Percentiles rank a stretch among this genome's conserved stretches.
These are phyloP conservation scores for Synanthedon vespiformis DNA, from an alignment of 2,888 invertebrate genomes.

Conservation along the genomic window DNA sequence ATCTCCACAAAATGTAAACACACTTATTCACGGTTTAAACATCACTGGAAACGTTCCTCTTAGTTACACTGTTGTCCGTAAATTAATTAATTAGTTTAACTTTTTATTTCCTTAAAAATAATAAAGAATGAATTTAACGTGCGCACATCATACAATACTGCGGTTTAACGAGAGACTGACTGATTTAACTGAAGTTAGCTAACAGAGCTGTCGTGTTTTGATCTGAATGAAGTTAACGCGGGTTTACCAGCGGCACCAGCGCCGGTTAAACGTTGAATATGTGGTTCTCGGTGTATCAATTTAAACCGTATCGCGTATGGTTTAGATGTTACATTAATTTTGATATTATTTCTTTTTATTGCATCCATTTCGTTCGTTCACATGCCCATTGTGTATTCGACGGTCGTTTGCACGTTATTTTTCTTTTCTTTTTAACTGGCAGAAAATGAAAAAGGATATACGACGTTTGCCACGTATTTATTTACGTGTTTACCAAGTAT, in stretches of 20 bases:
- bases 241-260: background rate
- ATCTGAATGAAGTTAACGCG: constrained; percentile 1
- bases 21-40: constrained; percentile 15
- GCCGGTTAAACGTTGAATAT: background rate
- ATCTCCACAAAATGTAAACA: constrained; percentile 20
- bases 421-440: constrained; percentile 41
- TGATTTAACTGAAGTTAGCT: constrained; percentile 23
- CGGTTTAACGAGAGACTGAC: constrained; percentile 35
- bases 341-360: constrained; percentile 8
- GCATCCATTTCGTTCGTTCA: constrained; percentile 30
- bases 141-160: constrained; percentile 6
- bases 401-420: constrained; percentile 43
- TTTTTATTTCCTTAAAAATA: constrained; percentile 4
- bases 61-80: constrained; percentile 21
- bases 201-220: constrained; percentile 19
- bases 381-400: constrained; percentile 50
- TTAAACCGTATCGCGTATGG: background rate
- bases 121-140: constrained; percentile 5
- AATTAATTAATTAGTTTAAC: constrained; percentile 19
- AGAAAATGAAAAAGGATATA: constrained; percentile 63
- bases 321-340: background rate
- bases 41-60: constrained; percentile 25
- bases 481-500: background rate
- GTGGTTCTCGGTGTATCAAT: background rate
- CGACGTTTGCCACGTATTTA: constrained; percentile 8